Evolutionary conservation across 2,113 vertebrate species (phyloP).

Genomic region (Geococcyx californianus): DNA sequence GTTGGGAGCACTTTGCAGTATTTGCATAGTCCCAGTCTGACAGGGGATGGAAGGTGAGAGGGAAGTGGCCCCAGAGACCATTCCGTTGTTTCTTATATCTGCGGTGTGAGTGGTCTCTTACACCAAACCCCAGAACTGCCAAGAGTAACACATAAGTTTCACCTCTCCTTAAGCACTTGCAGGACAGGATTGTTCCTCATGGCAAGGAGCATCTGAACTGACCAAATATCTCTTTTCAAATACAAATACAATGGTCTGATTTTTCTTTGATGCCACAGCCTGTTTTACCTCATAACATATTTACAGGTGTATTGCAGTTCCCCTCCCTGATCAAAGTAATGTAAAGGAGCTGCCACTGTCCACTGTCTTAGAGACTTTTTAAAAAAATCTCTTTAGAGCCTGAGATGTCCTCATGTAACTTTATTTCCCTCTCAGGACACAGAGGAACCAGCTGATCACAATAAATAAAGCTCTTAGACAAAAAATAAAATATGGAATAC

Average conservation of each 20-base stretch:
- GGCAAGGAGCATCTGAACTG: background rate
- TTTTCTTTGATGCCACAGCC: background rate
- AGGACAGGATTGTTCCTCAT: background rate
- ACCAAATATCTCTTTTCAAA: background rate
- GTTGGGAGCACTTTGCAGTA: background rate
- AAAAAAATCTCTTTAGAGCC: background rate
- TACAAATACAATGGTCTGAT: background rate
- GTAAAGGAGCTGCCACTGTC: background rate
- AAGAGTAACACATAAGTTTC: background rate
- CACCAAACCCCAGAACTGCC: background rate
- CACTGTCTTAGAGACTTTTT: background rate
- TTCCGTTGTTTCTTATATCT: background rate
- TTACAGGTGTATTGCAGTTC: background rate
- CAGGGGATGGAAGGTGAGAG: accelerated
- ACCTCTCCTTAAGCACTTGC: background rate
- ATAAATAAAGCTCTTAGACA: background rate
- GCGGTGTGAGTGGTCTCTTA: accelerated
- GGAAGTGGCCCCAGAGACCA: background rate
- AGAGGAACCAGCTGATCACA: background rate
- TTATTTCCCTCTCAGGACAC: background rate
- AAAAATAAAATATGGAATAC: background rate
- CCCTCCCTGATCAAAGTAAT: background rate
- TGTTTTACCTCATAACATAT: background rate
- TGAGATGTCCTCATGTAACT: background rate
- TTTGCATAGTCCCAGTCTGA: background rate